These are phyloP conservation scores for Psylliodes chrysocephalus DNA, from an alignment of 2,888 invertebrate genomes.

Conservation along the genomic window DNA sequence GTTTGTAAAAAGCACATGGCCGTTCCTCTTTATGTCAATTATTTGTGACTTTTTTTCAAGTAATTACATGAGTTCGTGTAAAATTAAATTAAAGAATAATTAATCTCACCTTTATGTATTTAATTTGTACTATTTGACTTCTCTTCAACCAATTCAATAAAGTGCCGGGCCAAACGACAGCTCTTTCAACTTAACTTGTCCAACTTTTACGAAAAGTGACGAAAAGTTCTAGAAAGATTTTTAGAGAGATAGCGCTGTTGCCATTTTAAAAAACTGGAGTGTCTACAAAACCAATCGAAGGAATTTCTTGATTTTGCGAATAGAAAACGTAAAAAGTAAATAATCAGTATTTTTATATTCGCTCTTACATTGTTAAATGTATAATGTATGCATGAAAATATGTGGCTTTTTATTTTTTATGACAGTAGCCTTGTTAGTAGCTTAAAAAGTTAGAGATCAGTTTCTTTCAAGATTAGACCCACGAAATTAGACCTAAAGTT, in stretches of 20 bases:
- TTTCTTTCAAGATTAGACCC: too few species aligned
- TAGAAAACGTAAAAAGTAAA: too few species aligned
- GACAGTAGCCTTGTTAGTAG: too few species aligned
- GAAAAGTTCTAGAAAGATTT: constrained; percentile 23
- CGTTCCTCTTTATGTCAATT: too few species aligned
- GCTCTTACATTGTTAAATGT: too few species aligned
- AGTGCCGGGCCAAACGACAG: constrained; percentile 15
- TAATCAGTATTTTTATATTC: too few species aligned
- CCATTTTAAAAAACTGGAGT: background rate
- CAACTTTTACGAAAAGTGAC: too few species aligned
- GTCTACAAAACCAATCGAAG: background rate
- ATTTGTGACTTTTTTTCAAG: background rate
- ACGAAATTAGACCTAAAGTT: too few species aligned
- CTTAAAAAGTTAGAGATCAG: too few species aligned
- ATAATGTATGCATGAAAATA: too few species aligned
- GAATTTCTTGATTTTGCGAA: too few species aligned
- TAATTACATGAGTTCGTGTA: background rate
- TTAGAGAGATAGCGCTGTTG: background rate
- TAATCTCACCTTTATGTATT: constrained; percentile 10
- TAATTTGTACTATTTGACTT: background rate
- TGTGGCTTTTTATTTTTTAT: too few species aligned
- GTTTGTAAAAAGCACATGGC: constrained; percentile 25
- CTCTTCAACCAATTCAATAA: background rate
- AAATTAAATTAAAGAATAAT: background rate
- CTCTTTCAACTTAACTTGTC: background rate